Evolutionary conservation across 2,797 vertebrate genomes (phyloP), one percentile per base, ranked within the genome.

Genomic region (Buphagus erythrorhynchus): DNA sequence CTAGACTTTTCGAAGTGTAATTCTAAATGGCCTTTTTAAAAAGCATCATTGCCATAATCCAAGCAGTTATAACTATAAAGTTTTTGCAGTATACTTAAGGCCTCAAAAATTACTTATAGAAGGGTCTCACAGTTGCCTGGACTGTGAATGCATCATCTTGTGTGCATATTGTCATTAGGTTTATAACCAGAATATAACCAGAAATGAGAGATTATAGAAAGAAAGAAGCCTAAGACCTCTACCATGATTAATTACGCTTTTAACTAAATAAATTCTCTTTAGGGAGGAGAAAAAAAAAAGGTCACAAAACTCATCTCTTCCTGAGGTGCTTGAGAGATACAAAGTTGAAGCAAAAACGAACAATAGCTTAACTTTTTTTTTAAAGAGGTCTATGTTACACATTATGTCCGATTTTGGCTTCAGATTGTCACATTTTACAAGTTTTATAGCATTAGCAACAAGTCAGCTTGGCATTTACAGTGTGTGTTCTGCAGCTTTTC

Each of bases 281-380:
- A 52, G 12, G 33, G 18, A 24, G 1, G 2, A 6, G 2, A 0
- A 2, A 35, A 57, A 40, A 16, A 42, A 13, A 33, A 6, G 4
- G 4, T 57, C 25, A 19, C 11, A 54, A 71, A 77, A 38, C 0
- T 49, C 10, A 21, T 48, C 5, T 71, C 13, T 61, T 77, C 29
- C 49, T 49, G 11, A 80, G 4, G 6, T 36, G 8, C 21, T 40
- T 43, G 20, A 62, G 16, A 85, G 12, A 58, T 10, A 26, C 8
- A 68, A 25, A 74, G 58, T 0, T 49, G 33, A 88, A 78, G 31
- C 2, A 88, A 84, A 92, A 75, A 5, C 11, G 8, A 77, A 2
- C 4, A 36, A 48, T 46, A 38, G 28, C 8, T 73, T 42, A 71
- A 42, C 7, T 9, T 2, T 36, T 2, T 36, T 65, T 31, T 6